Base-by-base conservation (phyloP, 2,113 vertebrate genomes). In the Meles meles region DNA sequence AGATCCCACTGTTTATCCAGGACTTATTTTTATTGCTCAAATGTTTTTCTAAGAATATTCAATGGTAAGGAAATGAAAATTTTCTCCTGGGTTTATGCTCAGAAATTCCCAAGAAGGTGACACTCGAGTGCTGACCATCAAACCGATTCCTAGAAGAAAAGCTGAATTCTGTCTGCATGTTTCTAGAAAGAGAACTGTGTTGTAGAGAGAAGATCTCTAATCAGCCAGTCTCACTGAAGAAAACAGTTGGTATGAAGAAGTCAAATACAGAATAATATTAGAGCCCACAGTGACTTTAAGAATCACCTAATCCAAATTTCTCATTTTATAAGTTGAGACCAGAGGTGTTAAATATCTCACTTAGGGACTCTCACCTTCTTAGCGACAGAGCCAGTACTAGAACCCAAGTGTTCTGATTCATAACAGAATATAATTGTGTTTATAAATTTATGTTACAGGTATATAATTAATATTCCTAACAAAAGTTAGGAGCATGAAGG, bases 131-230 rank as follows among this genome's bases (percentile, higher is more conserved):
- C 37, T 88, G 65, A 69, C 13, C 69, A 93, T 57, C 52, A 81
- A 90, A 88, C 37, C 18, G n/a, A 80, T 76, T 96, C 65, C 85
- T 90, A 8, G 34, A 80, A 74, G n/a, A 87, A 88, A 89, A 59
- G 2, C 18, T 97, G 17, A 44, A 34, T 94, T 90, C n/a, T 49
- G 12, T 15, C 7, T 76, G n/a, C 42, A 11, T 5, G 39, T 88
- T 96, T 95, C 63, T 55, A 65, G 74, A 93, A 97, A 82, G 65
- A 74, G n/a, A 95, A 69, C 31, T 93, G 1, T 47, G 27, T 49
- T 67, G 8, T 34, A 34, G 52, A 94, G 21, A 85, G 7, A 34
- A 39, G 12, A 21, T 91, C 21, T 93, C 27, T 21, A 72, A 44
- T 17, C 31, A 84, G 29, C 29, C 20, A 37, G 7, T 37, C 47